Conservation (phyloP, 2,888 invertebrate genomes). For the Oscheius sp. region DNA sequence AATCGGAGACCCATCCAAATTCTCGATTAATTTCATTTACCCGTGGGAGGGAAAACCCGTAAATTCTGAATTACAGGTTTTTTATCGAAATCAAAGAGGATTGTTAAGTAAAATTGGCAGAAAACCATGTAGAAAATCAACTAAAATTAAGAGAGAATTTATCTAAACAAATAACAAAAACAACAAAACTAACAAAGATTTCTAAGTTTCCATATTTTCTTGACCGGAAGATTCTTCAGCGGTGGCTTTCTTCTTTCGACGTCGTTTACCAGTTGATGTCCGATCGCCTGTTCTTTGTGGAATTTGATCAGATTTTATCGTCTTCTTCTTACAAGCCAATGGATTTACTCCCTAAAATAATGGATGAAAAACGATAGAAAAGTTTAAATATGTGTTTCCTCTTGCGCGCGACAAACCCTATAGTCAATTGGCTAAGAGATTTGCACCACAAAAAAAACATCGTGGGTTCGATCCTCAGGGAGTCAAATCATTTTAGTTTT, state of each 20-base stretch:
- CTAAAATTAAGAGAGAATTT: background rate
- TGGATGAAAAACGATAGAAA: background rate
- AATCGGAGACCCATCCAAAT: background rate
- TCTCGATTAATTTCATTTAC: conserved; percentile 6
- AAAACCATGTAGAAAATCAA: background rate
- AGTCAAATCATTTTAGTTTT: too few relatives aligned
- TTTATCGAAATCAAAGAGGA: background rate
- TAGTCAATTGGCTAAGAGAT: too few relatives aligned
- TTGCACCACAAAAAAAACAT: too few relatives aligned
- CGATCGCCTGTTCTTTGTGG: conserved; percentile 40
- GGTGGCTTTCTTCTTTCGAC: conserved; percentile 29
- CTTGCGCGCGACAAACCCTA: too few relatives aligned
- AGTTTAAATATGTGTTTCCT: too few relatives aligned
- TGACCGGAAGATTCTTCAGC: background rate
- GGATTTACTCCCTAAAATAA: conserved; percentile 64
- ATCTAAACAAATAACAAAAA: background rate
- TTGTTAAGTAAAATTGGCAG: background rate
- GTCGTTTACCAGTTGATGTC: conserved; percentile 48
- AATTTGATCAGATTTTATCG: conserved; percentile 39
- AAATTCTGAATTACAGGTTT: background rate
- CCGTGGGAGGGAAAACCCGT: background rate
- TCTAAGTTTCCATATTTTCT: background rate
- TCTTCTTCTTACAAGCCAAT: conserved; percentile 70
- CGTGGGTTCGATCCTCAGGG: too few relatives aligned
- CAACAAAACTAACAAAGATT: background rate